These are phyloP conservation scores for Pollenia griseotomentosa DNA, from an alignment of 2,888 invertebrate genomes.

Conservation along the genomic window DNA sequence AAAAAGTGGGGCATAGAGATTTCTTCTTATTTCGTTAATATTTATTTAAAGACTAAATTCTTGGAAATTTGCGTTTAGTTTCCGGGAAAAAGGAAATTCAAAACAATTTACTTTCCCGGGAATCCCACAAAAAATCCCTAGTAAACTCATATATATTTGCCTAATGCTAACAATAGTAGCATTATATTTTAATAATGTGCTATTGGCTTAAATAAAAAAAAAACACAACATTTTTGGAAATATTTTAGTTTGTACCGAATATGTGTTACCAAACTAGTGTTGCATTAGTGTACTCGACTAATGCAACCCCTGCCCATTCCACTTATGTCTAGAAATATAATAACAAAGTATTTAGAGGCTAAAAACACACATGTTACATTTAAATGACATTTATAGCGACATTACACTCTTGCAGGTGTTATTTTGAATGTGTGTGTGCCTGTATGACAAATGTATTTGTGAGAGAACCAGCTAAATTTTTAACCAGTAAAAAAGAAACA, in stretches of 20 bases:
- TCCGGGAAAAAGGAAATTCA: too few relatives aligned
- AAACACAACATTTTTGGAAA: slow-evolving; percentile 17
- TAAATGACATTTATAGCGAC: slow-evolving; percentile 74
- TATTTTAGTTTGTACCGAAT: not conserved
- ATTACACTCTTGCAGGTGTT: slow-evolving; percentile 73
- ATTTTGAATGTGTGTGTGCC: slow-evolving; percentile 1
- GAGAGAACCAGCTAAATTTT: slow-evolving; percentile 30
- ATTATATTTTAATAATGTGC: too few relatives aligned
- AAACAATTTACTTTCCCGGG: too few relatives aligned
- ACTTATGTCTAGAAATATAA: not conserved
- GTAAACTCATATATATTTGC: too few relatives aligned
- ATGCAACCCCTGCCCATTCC: slow-evolving; percentile 18
- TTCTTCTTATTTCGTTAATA: too few relatives aligned
- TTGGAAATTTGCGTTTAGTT: too few relatives aligned
- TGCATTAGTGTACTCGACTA: not conserved
- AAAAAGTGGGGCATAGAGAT: too few relatives aligned
- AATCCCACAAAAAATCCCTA: too few relatives aligned
- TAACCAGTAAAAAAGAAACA: slow-evolving; percentile 32
- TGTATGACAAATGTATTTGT: not conserved
- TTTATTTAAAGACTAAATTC: too few relatives aligned
- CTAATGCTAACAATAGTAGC: too few relatives aligned
- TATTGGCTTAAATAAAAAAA: not conserved
- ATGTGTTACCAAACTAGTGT: not conserved
- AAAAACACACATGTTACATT: slow-evolving; percentile 63
- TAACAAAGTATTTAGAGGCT: not conserved